These are phyloP conservation scores for Hemiscyllium ocellatum DNA, from an alignment of 2,113 vertebrate genomes.

Conservation along the genomic window DNA sequence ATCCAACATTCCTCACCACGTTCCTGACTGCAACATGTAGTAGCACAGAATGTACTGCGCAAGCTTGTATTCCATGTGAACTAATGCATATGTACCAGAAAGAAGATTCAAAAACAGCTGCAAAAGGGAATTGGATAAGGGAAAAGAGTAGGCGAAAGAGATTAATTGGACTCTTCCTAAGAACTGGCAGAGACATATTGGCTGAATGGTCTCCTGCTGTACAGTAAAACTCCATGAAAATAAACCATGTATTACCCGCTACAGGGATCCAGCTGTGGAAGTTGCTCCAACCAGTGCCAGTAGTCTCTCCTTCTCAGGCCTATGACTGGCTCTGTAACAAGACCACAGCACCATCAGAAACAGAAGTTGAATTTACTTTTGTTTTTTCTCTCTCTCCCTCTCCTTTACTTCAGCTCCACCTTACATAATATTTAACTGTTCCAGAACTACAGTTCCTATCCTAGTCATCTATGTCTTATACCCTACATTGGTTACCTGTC, in stretches of 20 bases:
- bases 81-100: too few relatives aligned
- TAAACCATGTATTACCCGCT: slow-evolving; percentile 52
- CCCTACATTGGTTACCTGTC: slow-evolving; percentile 5
- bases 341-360: background rate
- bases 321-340: slow-evolving; percentile 62
- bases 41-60: too few relatives aligned
- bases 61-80: too few relatives aligned
- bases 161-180: background rate
- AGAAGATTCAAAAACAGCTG: too few relatives aligned
- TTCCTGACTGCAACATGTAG: too few relatives aligned
- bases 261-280: slow-evolving; percentile 52
- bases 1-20: too few relatives aligned
- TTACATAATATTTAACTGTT: background rate
- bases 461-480: background rate
- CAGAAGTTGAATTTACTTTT: background rate
- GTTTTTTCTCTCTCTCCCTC: background rate
- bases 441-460: background rate
- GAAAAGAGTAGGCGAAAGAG: background rate
- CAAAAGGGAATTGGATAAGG: too few relatives aligned
- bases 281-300: slow-evolving; percentile 72
- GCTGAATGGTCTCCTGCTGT: background rate
- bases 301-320: slow-evolving; percentile 68
- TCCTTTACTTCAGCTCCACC: background rate
- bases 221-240: background rate
- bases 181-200: background rate